A percentile compares a stretch with the other conserved stretches of the same genome.
Conservation (phyloP, 2,113 vertebrate species). For the Holacanthus passer region DNA sequence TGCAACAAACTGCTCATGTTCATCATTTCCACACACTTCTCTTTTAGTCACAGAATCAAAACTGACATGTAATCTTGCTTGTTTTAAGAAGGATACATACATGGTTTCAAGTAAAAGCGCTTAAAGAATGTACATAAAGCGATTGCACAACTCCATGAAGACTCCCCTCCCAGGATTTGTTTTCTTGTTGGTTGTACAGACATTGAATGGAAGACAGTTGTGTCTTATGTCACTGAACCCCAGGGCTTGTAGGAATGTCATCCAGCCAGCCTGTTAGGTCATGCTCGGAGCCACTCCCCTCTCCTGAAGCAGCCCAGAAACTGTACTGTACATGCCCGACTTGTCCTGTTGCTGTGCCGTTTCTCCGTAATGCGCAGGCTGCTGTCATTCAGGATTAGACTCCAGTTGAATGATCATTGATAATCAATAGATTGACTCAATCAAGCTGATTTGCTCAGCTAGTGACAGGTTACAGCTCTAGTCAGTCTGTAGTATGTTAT, state of each 20-base stretch:
- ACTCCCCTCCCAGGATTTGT: background rate
- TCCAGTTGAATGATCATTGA: conserved; percentile 19
- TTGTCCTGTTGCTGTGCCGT: conserved; percentile 2
- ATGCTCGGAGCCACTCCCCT: conserved; percentile 68
- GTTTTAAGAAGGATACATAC: conserved; percentile 12
- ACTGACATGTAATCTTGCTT: background rate
- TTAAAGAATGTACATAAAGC: conserved; percentile 2
- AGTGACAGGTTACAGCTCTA: conserved; percentile 10
- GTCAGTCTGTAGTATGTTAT: conserved; percentile 2
- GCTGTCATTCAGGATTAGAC: conserved; percentile 37
- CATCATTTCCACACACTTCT: background rate
- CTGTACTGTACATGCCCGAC: conserved; percentile 25
- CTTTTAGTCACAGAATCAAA: conserved; percentile 36
- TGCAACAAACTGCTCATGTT: conserved; percentile 9
- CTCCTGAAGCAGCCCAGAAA: conserved; percentile 43
- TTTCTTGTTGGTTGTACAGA: conserved; percentile 10
- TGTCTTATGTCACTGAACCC: conserved; percentile 44
- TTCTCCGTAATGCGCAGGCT: background rate
- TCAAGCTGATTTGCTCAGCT: conserved; percentile 17
- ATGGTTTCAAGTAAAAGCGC: conserved; percentile 1
- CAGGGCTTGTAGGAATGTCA: conserved; percentile 72
- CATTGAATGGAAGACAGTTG: conserved; percentile 33
- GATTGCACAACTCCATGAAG: conserved; percentile 14
- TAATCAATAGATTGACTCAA: conserved; percentile 38
- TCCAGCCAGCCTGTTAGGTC: conserved; percentile 68